Base-by-base conservation (phyloP, 1,140 invertebrate genomes). In the Drosophila biarmipes region DNA sequence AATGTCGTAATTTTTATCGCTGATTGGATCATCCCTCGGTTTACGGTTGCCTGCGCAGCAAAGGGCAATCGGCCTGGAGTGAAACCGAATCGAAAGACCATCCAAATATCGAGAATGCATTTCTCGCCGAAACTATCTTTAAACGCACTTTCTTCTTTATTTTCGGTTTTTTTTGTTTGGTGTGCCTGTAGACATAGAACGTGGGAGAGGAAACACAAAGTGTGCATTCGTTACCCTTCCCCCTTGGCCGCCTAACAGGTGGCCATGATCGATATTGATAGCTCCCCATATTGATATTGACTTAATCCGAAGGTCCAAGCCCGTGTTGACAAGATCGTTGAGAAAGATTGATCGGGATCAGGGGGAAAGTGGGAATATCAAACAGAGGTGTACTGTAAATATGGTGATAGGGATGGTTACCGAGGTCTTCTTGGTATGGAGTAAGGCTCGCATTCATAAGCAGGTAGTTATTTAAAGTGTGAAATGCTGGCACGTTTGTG, bases 241-340 rank as follows among this genome's bases (percentile, higher is more conserved):
- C 10, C n/a, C 24, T n/a, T 14, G 11, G 12, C 21, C 24, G 10
- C 15, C 15, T 4, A n/a, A 31, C 24, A 31, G 46, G 34, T 38
- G 21, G 49, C 49, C 34, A 12, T 38, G 52, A 40, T 62, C 56
- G 27, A 51, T 34, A 34, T 34, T 31, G 48, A 49, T 34, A 48
- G 45, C 55, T 61, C 34, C 34, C 34, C 6, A 61, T 61, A 61
- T 61, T 56, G 57, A 57, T 61, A 40, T 58, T 59, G 53, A 62
- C 14, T 62, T 15, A 62, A 62, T 62, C 15, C 58, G 17, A 58
- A 21, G 34, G 57, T 38, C n/a, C 40, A 2, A 38, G 14, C 24
- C 35, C 17, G 29, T 62, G 58, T 58, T 57, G 58, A 62, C 53
- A 62, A 62, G 53, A 62, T 61, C 53, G 53, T 58, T 58, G 53